phyloP scores from a whole-genome alignment of 2,888 invertebrate species.

The Stenodera caucasica region DNA sequence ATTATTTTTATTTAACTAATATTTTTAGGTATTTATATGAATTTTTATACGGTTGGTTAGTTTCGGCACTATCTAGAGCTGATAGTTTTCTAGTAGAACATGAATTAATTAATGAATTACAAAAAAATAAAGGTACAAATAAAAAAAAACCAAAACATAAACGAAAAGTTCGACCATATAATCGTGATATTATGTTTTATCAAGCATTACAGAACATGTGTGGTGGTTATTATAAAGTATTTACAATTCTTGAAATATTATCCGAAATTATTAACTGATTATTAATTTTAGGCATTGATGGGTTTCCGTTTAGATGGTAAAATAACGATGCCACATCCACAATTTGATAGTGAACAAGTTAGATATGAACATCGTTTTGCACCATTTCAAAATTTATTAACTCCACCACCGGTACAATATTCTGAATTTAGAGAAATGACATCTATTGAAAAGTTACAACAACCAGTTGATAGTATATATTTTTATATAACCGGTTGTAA shows the following conservation, averaged over 20 bases:
- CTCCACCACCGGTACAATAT: slow-evolving; percentile 91
- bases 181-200: slow-evolving; percentile 81
- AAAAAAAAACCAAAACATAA: slow-evolving; percentile 68
- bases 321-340: slow-evolving; percentile 78
- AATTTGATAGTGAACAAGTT: slow-evolving; percentile 92
- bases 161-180: slow-evolving; percentile 69
- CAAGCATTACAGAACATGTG: slow-evolving; percentile 94
- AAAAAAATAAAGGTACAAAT: slow-evolving; percentile 58
- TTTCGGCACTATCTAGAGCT: slow-evolving; percentile 87
- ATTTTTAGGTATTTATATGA: slow-evolving; percentile 82
- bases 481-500: slow-evolving; percentile 84
- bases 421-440: slow-evolving; percentile 87
- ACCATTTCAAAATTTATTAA: slow-evolving; percentile 82
- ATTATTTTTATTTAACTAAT: slow-evolving; percentile 1
- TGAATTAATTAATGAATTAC: slow-evolving; percentile 56
- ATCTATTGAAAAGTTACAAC: slow-evolving; percentile 62
- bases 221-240: slow-evolving; percentile 91
- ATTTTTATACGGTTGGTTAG: slow-evolving; percentile 91
- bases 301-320: slow-evolving; percentile 88
- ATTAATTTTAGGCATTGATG: slow-evolving; percentile 71
- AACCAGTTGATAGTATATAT: slow-evolving; percentile 59
- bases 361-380: slow-evolving; percentile 93
- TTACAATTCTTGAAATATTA: neutral
- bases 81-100: slow-evolving; percentile 80
- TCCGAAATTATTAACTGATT: slow-evolving; percentile 31